phyloP scores from a whole-genome alignment of 30 jellyfish, hydroid and myxozoan genomes.

The Hydractinia symbiolongicarpus region DNA sequence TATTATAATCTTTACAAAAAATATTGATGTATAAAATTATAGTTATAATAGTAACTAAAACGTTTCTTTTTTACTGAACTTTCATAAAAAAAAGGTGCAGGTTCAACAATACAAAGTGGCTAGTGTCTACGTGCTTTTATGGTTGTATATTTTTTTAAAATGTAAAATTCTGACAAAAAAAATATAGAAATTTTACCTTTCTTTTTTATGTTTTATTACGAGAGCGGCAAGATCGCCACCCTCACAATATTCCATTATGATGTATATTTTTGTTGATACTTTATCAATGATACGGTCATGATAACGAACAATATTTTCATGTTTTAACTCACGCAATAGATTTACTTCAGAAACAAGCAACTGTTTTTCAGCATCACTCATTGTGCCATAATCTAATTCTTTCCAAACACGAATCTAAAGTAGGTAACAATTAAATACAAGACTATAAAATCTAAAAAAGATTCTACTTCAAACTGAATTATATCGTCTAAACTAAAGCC shows the following conservation, averaged over 20 bases:
- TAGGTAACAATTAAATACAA: not conserved
- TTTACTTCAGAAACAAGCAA: constrained; percentile 83
- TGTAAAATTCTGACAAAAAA: no score
- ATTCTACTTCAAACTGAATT: not conserved
- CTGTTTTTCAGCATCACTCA: constrained; percentile 78
- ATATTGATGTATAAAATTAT: no score
- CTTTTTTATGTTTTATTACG: constrained; percentile 50
- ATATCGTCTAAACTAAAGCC: no score
- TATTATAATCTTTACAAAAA: no score
- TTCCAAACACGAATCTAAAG: constrained; percentile 73
- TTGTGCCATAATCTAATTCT: constrained; percentile 73
- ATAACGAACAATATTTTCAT: constrained; percentile 69
- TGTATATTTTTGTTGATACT: constrained; percentile 57
- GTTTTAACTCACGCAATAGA: constrained; percentile 72
- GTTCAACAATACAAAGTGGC: no score
- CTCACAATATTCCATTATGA: constrained; percentile 87
- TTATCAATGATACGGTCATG: constrained; percentile 76
- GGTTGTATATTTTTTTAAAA: no score
- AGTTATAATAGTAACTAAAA: no score
- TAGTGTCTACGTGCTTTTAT: no score
- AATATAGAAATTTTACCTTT: constrained; percentile 36
- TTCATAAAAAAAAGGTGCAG: no score
- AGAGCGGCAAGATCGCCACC: constrained; percentile 68
- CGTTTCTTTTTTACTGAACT: no score
- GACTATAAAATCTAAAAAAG: not conserved